Evolutionary conservation across 2,888 invertebrate species (phyloP), one percentile per base, ranked within the genome.

Genomic region (Chaetoderma sp.): DNA sequence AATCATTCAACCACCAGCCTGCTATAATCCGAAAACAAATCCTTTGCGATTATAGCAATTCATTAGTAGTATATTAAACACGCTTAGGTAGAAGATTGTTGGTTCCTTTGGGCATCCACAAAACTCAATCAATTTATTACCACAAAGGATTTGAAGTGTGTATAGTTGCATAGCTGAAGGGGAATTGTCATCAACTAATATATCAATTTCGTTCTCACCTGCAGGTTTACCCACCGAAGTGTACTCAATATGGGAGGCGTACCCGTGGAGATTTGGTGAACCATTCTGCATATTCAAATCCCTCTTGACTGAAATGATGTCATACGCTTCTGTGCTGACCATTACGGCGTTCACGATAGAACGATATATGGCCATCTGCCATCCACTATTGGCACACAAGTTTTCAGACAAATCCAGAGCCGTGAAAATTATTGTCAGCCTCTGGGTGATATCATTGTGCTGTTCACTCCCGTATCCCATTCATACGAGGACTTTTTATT

Each of bases 291-390:
- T 85, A 63, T 75, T 88, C 66, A 86, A 87, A 60, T 85, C 86
- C 4, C 83, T 87, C 57, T 76, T 88, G 21, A 85, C 87, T 2
- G 88, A 88, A 76, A 84, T 86, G 86, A 94, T 94, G 0, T 93
- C 94, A 0, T 95, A 95, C 86, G 94, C 94, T 1, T 95, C 95
- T 0, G 94, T 95, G 55, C 88, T 96, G 81, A 96, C 95, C 27
- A 95, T 96, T 75, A 94, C 95, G 49, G 94, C 94, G 2, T 96
- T 96, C 87, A 95, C 95, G 0, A 91, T 93, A 87, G 96, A 96
- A 88, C 90, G 96, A 47, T 88, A 95, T 88, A 88, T 95, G 73
- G 95, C 95, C 33, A 95, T 96, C 80, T 96, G 96, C 83, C 93
- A 95, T 84, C 95, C 96, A 0, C 88, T 96, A 44, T 91, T 92